Base-by-base conservation (phyloP, 2,888 invertebrate species). In the Pachycephus smyrnensis region DNA sequence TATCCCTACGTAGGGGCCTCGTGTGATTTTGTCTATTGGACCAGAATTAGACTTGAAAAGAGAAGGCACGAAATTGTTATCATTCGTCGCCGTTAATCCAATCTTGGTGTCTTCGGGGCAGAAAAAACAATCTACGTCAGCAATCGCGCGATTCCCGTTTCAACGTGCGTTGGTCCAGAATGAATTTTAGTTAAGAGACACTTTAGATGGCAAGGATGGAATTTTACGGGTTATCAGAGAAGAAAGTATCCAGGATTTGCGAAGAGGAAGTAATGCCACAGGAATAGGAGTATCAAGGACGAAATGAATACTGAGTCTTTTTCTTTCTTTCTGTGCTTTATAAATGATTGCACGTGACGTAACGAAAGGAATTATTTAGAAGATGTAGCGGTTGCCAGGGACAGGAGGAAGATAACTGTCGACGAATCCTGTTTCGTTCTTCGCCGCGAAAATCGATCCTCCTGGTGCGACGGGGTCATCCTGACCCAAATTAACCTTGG, bases 301-400 rank as follows among this genome's bases (percentile, higher is more conserved):
- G 9, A 55, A 23, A 2, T 55, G 55, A 9, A 23, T 23, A 2
- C 9, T 1, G 55, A 23, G 2, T 55, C 23, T 9, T 55, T 55
- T 2, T 55, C 23, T 55, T 1, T 55, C 1, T 55, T 6, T 55
- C 2, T 55, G 23, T 74, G 81, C n/a, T 81, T 82, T 84, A 83
- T 82, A 86, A 85, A 85, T 86, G 83, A 85, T 85, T 81, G 74
- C 81, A 75, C 79, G 77, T 78, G 84, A 77, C 76, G 11, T 77
- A 84, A 82, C 75, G 80, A 76, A 82, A 12, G 81, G 80, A 84
- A 86, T 86, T 83, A 80, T 84, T 80, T 84, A 85, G 83, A 83
- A 85, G 84, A 84, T 82, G 76, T 80, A 80, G 80, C 82, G 79
- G 86, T 86, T 86, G 85, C 86, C 83, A 85, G 81, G 85, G 23